Conservation (phyloP, 2,888 invertebrate species). For the Acanthosoma haemorrhoidale region DNA sequence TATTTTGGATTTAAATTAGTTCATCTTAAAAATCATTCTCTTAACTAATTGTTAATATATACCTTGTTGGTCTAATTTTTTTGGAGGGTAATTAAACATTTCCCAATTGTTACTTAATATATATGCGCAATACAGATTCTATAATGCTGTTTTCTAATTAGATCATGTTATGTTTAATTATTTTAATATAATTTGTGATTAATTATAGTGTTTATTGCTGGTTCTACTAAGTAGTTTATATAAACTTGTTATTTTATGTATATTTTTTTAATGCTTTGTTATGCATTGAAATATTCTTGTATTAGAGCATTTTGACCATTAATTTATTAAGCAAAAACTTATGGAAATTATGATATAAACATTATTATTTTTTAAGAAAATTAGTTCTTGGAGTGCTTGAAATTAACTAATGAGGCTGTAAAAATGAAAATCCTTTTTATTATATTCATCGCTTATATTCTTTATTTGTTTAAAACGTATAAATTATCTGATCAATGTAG, state of each 20-base stretch:
- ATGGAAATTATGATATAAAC: too few species aligned
- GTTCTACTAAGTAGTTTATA: neutral
- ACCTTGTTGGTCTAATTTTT: neutral
- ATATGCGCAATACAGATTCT: neutral
- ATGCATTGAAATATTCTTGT: too few species aligned
- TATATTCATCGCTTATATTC: too few species aligned
- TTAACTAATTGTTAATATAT: neutral
- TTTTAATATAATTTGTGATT: neutral
- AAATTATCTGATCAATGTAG: too few species aligned
- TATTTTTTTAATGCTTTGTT: too few species aligned
- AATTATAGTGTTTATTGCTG: neutral
- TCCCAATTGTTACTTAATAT: neutral
- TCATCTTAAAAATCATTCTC: neutral
- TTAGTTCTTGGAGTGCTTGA: too few species aligned
- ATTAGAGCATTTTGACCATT: too few species aligned
- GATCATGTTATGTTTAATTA: neutral
- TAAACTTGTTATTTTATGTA: neutral
- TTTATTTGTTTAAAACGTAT: too few species aligned
- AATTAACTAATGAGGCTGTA: too few species aligned
- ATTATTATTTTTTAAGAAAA: too few species aligned
- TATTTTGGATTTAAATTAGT: neutral
- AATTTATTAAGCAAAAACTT: too few species aligned
- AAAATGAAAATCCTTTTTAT: too few species aligned
- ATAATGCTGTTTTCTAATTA: neutral
- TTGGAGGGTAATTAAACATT: neutral